Evolutionary conservation across 2,797 vertebrate genomes (phyloP), one percentile per base, ranked within the genome.

Genomic region (Odontamblyopus rebecca): DNA sequence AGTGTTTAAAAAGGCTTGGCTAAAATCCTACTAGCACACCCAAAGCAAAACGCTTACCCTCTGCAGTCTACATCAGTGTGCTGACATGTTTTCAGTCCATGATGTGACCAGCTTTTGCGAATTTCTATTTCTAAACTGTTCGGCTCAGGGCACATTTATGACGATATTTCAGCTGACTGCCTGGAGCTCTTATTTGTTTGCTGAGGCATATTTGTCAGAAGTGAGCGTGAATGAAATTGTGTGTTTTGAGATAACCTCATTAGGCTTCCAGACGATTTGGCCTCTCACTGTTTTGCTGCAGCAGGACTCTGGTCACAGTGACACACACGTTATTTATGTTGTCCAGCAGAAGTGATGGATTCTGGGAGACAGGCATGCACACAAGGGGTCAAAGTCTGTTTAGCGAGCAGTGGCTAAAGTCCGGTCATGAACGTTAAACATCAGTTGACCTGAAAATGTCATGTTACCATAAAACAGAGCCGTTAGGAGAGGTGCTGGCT

Each of bases 211-310:
- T 70, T 72, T 74, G 69, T 26, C n/a, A 13, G 44, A 67, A 9
- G 35, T 65, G 60, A 75, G 13, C 50, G 41, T 67, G 68, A 83
- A 75, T 80, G 71, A 67, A 70, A 50, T 41, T 66, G 62, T 75
- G 35, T 78, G 44, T 73, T 59, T 69, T 44, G 27, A 61, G 68
- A 75, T 78, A 80, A 80, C 71, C 70, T 67, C 62, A 75, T 80
- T 69, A 78, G 56, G 67, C 57, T 48, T 56, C 19, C 62, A 74
- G 70, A 62, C 63, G 44, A 60, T 62, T 44, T 18, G 44, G 3
- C 44, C 44, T 48, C 44, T 13, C 44, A 15, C 13, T 15, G 44
- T 15, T 48, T 48, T 48, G 44, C 44, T 48, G 44, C 12, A 48
- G 44, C 26, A 62, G 50, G 41, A 5, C 56, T 50, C 53, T 71